These are phyloP conservation scores for Artemia franciscana DNA, from an alignment of 1,140 invertebrate species.

Conservation along the genomic window DNA sequence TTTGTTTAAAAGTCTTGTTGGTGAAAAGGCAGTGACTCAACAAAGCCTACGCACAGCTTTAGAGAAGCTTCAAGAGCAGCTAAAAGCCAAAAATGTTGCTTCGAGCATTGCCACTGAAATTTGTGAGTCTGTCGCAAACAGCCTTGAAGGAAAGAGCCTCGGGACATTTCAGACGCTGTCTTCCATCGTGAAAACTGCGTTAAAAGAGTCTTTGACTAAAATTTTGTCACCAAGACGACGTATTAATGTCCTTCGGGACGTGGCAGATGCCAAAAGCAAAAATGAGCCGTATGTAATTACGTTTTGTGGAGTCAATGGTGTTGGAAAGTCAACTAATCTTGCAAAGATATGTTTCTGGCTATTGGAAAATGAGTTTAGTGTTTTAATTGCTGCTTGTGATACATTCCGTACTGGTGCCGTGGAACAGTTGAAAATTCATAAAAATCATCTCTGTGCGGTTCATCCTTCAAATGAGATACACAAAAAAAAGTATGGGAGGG, in stretches of 20 bases:
- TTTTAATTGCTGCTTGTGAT: conserved; percentile 95
- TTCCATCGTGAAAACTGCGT: conserved; percentile 49
- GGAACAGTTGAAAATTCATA: conserved; percentile 90
- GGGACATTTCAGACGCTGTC: conserved; percentile 86
- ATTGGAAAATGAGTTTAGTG: conserved; percentile 86
- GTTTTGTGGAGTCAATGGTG: conserved; percentile 98
- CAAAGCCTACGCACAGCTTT: conserved; percentile 59
- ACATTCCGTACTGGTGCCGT: conserved; percentile 98
- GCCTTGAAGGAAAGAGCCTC: conserved; percentile 74
- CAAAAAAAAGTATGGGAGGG: conserved; percentile 34
- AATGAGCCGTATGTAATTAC: conserved; percentile 77
- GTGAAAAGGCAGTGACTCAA: conserved; percentile 45
- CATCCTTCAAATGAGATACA: conserved; percentile 36
- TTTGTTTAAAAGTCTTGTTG: conserved; percentile 61
- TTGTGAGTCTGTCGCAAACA: conserved; percentile 76
- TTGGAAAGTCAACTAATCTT: conserved; percentile 97
- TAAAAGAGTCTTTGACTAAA: conserved; percentile 62
- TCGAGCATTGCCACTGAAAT: conserved; percentile 80
- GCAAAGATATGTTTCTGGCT: conserved; percentile 97
- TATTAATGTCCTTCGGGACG: conserved; percentile 90
- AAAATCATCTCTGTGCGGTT: conserved; percentile 72
- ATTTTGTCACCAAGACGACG: conserved; percentile 81
- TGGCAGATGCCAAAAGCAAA: conserved; percentile 58
- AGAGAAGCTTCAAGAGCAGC: conserved; percentile 85
- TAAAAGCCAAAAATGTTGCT: conserved; percentile 95